A percentile compares a stretch with the other conserved stretches of the same genome.
Conservation (phyloP, 2,888 invertebrate species). For the Dolichopus griseipennis region DNA sequence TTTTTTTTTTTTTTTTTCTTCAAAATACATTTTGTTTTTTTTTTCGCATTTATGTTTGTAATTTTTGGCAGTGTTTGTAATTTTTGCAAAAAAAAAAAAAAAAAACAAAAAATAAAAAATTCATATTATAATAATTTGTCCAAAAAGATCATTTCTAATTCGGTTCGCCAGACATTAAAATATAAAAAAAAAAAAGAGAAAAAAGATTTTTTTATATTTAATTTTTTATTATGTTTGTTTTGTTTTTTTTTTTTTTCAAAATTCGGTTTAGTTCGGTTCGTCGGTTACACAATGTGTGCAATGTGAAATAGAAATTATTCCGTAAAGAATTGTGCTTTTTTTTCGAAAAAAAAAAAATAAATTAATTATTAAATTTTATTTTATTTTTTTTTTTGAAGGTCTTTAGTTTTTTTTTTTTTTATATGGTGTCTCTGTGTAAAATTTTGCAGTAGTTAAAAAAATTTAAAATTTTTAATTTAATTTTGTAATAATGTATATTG, state of each 20-base stretch:
- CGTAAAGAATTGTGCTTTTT: constrained; percentile 1
- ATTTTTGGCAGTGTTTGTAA: constrained; percentile 2
- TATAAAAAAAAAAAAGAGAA: too few species aligned
- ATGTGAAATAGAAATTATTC: constrained; percentile 2
- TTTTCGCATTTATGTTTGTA: not conserved
- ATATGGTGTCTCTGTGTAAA: too few species aligned
- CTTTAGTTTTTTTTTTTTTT: not conserved
- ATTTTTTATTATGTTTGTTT: not conserved
- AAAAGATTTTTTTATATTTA: not conserved
- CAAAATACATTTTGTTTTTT: too few species aligned
- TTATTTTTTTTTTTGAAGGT: not conserved
- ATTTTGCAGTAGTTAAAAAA: too few species aligned
- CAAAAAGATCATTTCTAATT: constrained; percentile 11
- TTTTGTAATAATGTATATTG: too few species aligned
- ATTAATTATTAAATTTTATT: too few species aligned
- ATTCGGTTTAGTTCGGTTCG: not conserved
- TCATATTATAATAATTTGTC: not conserved
- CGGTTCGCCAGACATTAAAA: constrained; percentile 9
- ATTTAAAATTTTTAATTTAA: too few species aligned
- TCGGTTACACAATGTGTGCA: constrained; percentile 5
- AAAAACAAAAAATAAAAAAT: too few species aligned
- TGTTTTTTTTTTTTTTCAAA: not conserved
- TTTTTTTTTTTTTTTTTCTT: too few species aligned
- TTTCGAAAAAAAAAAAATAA: not conserved
- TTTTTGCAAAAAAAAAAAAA: not conserved